Percentiles rank a stretch among this genome's conserved stretches.
Conservation (phyloP, 2,797 vertebrate species). For the Hypotaenidia okinawae region DNA sequence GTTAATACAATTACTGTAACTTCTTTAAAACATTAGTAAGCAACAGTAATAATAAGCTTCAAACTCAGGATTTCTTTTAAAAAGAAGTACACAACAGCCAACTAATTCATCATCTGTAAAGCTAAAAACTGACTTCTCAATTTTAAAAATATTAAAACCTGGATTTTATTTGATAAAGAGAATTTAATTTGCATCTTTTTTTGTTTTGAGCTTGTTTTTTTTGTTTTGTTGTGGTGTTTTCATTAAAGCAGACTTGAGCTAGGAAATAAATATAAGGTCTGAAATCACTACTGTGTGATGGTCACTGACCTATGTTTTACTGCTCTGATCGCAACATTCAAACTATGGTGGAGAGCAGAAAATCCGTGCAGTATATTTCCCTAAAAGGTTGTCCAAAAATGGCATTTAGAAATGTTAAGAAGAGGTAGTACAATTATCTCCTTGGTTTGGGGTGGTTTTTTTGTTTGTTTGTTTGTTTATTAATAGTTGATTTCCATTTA, state of each 20-base stretch:
- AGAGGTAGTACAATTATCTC: not conserved
- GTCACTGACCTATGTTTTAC: not conserved
- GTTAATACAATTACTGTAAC: not conserved
- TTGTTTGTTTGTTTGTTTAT: not conserved
- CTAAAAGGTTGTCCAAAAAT: not conserved
- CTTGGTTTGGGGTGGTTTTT: too few relatives aligned
- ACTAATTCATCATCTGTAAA: not conserved
- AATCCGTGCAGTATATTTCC: not conserved
- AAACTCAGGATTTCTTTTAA: not conserved
- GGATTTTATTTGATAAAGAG: not conserved
- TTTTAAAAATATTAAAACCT: not conserved
- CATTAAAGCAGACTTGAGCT: not conserved
- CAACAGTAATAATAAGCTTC: not conserved
- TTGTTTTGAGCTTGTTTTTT: not conserved
- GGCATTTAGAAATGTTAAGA: not conserved
- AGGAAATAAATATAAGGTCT: not conserved
- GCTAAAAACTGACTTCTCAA: not conserved
- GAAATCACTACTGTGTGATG: not conserved
- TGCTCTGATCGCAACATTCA: not conserved
- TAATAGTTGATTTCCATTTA: not conserved
- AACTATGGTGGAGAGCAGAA: not conserved
- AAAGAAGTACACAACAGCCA: not conserved
- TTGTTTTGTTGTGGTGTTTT: not conserved
- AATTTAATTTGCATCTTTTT: not conserved
- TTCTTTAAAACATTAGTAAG: not conserved